Percentiles rank a stretch among this genome's conserved stretches.
These are phyloP conservation scores for Plutomurus gul DNA, from an alignment of 1,140 invertebrate species.

Conservation along the genomic window DNA sequence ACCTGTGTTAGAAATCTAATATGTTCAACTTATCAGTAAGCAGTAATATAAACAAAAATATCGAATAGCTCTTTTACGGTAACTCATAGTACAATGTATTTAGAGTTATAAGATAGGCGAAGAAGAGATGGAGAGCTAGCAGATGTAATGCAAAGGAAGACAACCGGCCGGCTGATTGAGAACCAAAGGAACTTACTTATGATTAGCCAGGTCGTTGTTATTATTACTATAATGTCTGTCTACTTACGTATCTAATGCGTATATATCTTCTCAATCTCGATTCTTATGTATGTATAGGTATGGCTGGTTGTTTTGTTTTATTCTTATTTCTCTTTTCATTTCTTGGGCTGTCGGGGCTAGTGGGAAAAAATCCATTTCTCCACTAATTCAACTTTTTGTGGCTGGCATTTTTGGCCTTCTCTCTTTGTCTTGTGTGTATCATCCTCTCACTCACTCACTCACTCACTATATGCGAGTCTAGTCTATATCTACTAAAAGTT, in stretches of 20 bases:
- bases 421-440: conserved; percentile 12
- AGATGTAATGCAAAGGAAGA: conserved; percentile 6
- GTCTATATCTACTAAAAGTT: neutral
- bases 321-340: conserved; percentile 20
- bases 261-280: conserved; percentile 19
- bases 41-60: too few relatives aligned
- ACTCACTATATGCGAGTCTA: neutral
- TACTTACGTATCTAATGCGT: neutral
- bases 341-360: conserved; percentile 10
- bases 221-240: neutral
- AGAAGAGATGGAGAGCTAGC: neutral
- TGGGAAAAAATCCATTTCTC: conserved; percentile 21
- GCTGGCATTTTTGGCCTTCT: conserved; percentile 6
- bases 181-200: conserved; percentile 20
- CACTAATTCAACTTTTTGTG: conserved; percentile 27
- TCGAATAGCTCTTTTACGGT: too few relatives aligned
- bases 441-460: neutral
- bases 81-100: neutral
- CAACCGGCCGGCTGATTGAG: conserved; percentile 26
- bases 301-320: conserved; percentile 17
- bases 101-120: too few relatives aligned
- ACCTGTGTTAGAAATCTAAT: too few relatives aligned
- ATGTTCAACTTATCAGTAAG: too few relatives aligned
- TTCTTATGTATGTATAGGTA: too few relatives aligned
- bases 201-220: conserved; percentile 19